Base-by-base conservation (phyloP, 2,113 vertebrate genomes). In the Lepus timidus region DNA sequence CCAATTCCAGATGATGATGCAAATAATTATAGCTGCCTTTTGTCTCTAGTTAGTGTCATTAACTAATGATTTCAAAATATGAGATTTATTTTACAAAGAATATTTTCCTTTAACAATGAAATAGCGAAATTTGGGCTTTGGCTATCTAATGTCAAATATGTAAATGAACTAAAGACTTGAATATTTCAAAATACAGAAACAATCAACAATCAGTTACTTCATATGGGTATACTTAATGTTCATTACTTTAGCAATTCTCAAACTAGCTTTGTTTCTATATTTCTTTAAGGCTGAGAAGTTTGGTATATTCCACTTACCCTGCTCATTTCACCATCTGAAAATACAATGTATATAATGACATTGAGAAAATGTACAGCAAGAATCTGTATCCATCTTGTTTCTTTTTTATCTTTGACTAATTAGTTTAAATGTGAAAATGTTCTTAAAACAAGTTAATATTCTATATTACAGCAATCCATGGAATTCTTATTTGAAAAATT, bases 21-120 rank as follows among this genome's bases (percentile, higher is more conserved):
- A 97, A 97, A 96, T 97, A 96, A 96, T 97, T 97, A 96, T 64
- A 92, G 96, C 96, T 96, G 95, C 90, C 95, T 97, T 97, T 97
- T 93, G 90, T 90, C 92, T 96, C 79, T 95, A 95, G 82, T 96
- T 97, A 96, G 78, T 85, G 92, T 92, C 95, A 97, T 93, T 97
- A 97, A 97, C 97, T 94, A 96, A 97, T 96, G 93, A 74, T 86
- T 97, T 96, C 82, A 96, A 93, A 97, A 96, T 94, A 96, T 65
- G 67, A 96, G 88, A 95, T 97, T 96, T 96, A 94, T 97, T 96
- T 93, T 94, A 92, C 70, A 92, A 95, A 94, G 79, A 86, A 93
- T 44, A 78, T 90, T 96, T 93, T 80, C 52, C 64, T 94, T 76
- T 75, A 95, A 80, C 58, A 88, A 90, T 92, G 61, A 95, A 93